Percentiles rank a stretch among this genome's conserved stretches.
Conservation (phyloP, 2,113 vertebrate species). For the Panthera tigris region DNA sequence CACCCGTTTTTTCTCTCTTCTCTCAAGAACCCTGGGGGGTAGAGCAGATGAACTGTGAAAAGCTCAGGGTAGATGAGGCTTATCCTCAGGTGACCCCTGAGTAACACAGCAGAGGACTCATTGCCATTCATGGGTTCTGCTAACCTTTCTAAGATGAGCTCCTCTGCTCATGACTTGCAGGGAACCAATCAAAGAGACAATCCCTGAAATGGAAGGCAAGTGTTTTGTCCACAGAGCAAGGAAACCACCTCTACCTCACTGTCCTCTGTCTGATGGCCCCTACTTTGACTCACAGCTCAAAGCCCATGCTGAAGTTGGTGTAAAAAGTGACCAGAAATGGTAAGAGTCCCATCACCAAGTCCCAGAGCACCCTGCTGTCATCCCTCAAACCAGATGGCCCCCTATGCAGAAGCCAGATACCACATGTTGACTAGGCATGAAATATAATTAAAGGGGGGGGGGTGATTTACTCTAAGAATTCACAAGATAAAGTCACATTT, state of each 20-base stretch:
- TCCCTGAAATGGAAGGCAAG: background rate
- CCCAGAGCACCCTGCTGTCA: background rate
- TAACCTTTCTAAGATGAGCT: background rate
- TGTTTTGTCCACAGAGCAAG: background rate
- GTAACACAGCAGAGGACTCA: too few species aligned
- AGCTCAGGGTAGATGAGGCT: background rate
- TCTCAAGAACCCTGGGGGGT: background rate
- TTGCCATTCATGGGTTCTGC: accelerated
- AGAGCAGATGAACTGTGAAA: background rate
- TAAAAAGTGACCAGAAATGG: background rate
- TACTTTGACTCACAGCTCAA: background rate
- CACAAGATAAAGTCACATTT: background rate
- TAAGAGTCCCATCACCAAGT: background rate
- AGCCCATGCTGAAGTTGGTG: background rate
- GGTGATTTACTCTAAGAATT: background rate
- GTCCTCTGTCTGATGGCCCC: background rate
- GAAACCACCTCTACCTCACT: background rate
- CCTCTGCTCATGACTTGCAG: background rate
- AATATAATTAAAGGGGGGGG: background rate
- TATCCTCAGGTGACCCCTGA: background rate
- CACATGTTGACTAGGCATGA: background rate
- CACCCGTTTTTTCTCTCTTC: background rate
- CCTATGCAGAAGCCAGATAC: background rate
- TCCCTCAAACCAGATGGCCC: background rate
- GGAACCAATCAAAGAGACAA: background rate